Evolutionary conservation across 2,888 invertebrate species (phyloP).

Genomic region (Papilio protenor): DNA sequence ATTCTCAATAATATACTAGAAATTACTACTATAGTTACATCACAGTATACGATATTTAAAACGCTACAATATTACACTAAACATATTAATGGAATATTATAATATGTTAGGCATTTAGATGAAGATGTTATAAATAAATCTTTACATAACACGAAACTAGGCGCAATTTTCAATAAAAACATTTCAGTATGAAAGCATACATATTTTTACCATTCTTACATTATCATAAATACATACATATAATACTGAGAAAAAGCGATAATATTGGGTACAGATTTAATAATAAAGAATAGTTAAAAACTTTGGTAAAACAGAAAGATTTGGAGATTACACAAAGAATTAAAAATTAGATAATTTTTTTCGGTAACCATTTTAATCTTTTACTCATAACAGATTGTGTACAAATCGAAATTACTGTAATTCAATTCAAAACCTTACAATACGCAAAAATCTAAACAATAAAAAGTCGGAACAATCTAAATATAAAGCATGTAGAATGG

Average conservation of each 20-base stretch:
- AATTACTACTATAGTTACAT: constrained; percentile 19
- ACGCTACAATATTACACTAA: constrained; percentile 1
- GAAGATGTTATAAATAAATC: background rate
- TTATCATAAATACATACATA: background rate
- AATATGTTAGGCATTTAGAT: background rate
- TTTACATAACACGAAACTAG: background rate
- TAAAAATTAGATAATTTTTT: background rate
- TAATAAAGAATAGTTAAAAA: background rate
- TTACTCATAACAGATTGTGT: background rate
- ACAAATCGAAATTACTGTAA: background rate
- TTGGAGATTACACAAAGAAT: background rate
- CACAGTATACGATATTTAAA: constrained; percentile 27
- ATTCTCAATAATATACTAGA: background rate
- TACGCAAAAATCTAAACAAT: background rate
- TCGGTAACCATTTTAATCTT: background rate
- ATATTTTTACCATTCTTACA: background rate
- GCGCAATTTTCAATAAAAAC: background rate
- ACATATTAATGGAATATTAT: background rate
- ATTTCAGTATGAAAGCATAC: background rate
- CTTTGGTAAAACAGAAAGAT: background rate
- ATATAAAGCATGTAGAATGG: background rate
- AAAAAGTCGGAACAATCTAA: background rate
- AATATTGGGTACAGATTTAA: background rate
- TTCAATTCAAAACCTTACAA: background rate
- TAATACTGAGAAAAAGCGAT: constrained; percentile 2